These are phyloP conservation scores for Lysandra bellargus DNA, from an alignment of 2,888 invertebrate species.

Conservation along the genomic window DNA sequence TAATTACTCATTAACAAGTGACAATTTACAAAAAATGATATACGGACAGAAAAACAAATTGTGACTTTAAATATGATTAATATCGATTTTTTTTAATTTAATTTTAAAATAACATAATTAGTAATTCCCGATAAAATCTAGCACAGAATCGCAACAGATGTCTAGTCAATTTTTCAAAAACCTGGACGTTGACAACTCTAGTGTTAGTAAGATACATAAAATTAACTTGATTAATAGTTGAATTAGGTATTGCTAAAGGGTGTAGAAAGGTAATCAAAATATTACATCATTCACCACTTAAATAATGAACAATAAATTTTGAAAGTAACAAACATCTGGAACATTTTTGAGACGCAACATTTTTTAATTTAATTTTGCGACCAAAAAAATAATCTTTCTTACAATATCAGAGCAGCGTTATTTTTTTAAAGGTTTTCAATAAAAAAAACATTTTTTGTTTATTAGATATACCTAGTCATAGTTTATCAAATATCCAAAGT, in stretches of 20 bases:
- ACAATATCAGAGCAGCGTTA: too few relatives aligned
- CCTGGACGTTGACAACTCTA: slow-evolving; percentile 18
- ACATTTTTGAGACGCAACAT: neutral
- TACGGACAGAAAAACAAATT: slow-evolving; percentile 21
- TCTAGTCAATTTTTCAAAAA: slow-evolving; percentile 15
- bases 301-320: slow-evolving; percentile 10
- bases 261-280: neutral
- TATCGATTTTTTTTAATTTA: neutral
- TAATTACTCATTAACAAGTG: slow-evolving; percentile 11
- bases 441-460: neutral
- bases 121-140: slow-evolving; percentile 12
- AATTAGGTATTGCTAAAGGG: neutral
- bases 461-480: neutral
- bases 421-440: neutral
- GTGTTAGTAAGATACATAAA: slow-evolving; percentile 4
- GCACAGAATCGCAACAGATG: neutral
- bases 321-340: neutral
- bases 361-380: neutral
- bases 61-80: neutral
- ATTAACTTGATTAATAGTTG: slow-evolving; percentile 25
- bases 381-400: too few relatives aligned
- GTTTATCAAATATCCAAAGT: neutral
- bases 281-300: neutral
- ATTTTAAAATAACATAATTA: neutral
- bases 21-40: neutral